A percentile compares a stretch with the other conserved stretches of the same genome.
Conservation (phyloP, 1,140 invertebrate genomes). For the Magallana angulata region DNA sequence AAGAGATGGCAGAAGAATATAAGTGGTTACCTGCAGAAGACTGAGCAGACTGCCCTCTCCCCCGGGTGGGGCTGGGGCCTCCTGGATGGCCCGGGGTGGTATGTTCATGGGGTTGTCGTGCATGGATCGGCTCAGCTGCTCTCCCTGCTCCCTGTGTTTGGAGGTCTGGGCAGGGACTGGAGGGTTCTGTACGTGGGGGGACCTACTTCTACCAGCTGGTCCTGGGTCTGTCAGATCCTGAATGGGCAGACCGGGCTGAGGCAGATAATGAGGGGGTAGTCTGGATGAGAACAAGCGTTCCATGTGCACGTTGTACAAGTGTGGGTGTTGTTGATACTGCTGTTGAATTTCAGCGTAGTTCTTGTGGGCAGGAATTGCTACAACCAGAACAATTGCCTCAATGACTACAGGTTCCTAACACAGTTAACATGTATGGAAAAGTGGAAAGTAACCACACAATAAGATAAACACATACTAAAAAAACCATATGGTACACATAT, state of each 20-base stretch:
- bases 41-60: conserved; percentile 66
- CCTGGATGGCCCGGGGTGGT: conserved; percentile 30
- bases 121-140: not conserved
- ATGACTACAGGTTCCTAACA: no score
- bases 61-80: conserved; percentile 42
- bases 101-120: conserved; percentile 37
- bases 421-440: no score
- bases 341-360: conserved; percentile 81
- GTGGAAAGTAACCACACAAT: no score
- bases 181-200: conserved; percentile 27
- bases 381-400: not conserved
- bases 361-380: conserved; percentile 22
- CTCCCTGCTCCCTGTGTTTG: conserved; percentile 20
- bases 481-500: no score
- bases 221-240: conserved; percentile 52
- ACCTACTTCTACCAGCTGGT: conserved; percentile 29
- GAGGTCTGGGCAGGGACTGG: not conserved
- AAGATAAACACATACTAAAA: no score
- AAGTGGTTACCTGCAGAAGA: conserved; percentile 58
- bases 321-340: conserved; percentile 85
- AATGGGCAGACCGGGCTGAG: conserved; percentile 53
- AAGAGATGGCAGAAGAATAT: no score
- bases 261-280: conserved; percentile 44
- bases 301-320: conserved; percentile 81
- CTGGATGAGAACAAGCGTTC: conserved; percentile 50